These are phyloP conservation scores for Drosophila emarginata DNA, from an alignment of 2,888 invertebrate species.

Conservation along the genomic window DNA sequence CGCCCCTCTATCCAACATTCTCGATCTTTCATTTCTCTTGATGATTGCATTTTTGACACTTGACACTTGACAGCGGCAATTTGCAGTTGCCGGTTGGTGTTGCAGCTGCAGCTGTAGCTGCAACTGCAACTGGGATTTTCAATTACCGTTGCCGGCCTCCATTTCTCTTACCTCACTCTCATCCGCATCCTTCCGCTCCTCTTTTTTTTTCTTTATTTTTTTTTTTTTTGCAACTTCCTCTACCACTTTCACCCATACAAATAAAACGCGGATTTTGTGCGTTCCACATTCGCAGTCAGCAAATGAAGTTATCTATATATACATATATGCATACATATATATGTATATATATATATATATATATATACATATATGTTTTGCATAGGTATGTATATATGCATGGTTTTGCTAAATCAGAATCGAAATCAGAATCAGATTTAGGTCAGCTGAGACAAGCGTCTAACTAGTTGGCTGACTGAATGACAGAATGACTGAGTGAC, in stretches of 20 bases:
- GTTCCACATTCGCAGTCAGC: constrained; percentile 10
- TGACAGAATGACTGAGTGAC: background rate
- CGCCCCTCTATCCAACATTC: constrained; percentile 19
- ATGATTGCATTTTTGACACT: constrained; percentile 41
- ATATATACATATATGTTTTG: background rate
- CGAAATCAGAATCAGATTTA: constrained; percentile 17
- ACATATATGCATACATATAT: background rate
- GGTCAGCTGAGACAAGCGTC: constrained; percentile 12
- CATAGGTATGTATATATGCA: constrained; percentile 10
- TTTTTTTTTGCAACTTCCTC: constrained; percentile 4
- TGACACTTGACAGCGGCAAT: constrained; percentile 58
- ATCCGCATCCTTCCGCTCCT: background rate
- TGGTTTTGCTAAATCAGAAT: constrained; percentile 13
- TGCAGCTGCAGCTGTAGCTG: background rate
- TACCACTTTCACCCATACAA: constrained; percentile 5
- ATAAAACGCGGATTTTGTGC: constrained; percentile 9
- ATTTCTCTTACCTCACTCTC: background rate
- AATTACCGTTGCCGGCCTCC: constrained; percentile 42
- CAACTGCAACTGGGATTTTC: constrained; percentile 46
- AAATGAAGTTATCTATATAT: constrained; percentile 46
- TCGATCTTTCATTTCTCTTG: constrained; percentile 14
- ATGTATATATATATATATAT: background rate
- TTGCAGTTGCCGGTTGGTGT: constrained; percentile 40
- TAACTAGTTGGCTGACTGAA: background rate
- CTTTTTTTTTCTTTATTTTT: constrained; percentile 15